phyloP scores from a whole-genome alignment of 2,797 vertebrate genomes.

The Decapterus maruadsi region DNA sequence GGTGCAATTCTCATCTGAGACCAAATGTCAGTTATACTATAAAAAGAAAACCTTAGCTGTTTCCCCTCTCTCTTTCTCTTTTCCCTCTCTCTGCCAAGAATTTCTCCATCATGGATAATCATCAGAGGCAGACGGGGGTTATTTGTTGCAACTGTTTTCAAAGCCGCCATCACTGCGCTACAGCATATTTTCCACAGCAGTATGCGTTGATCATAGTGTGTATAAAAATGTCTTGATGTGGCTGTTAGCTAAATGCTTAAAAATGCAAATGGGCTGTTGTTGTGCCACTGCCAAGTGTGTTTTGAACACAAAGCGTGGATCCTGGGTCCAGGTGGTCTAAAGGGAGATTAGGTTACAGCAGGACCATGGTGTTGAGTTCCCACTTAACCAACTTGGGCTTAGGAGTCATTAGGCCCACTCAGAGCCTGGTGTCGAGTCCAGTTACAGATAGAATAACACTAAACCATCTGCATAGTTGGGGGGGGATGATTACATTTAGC shows the following conservation, averaged over 20 bases:
- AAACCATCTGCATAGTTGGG: conserved; percentile 81
- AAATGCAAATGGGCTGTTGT: conserved; percentile 29
- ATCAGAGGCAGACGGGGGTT: not conserved
- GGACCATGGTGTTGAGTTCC: conserved; percentile 74
- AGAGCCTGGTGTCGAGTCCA: conserved; percentile 69
- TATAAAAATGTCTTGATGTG: not conserved
- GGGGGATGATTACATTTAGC: conserved; percentile 64
- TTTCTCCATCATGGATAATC: conserved; percentile 22
- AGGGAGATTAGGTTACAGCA: conserved; percentile 74
- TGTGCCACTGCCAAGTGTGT: conserved; percentile 41
- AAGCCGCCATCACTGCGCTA: conserved; percentile 13
- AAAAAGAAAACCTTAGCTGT: conserved; percentile 43
- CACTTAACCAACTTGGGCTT: conserved; percentile 77
- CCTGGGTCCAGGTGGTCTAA: conserved; percentile 72
- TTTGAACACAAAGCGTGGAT: conserved; percentile 53
- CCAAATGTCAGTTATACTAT: conserved; percentile 56
- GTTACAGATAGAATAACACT: conserved; percentile 83
- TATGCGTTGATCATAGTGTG: too few relatives aligned
- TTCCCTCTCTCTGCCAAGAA: conserved; percentile 32
- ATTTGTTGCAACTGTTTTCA: conserved; percentile 14
- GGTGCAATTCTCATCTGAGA: conserved; percentile 57
- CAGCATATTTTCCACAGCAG: conserved; percentile 9
- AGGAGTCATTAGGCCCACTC: conserved; percentile 80
- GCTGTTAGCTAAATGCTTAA: not conserved
- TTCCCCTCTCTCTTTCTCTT: not conserved